These are phyloP conservation scores for Pinctada fucata DNA, from an alignment of 2,888 invertebrate genomes.

Conservation along the genomic window DNA sequence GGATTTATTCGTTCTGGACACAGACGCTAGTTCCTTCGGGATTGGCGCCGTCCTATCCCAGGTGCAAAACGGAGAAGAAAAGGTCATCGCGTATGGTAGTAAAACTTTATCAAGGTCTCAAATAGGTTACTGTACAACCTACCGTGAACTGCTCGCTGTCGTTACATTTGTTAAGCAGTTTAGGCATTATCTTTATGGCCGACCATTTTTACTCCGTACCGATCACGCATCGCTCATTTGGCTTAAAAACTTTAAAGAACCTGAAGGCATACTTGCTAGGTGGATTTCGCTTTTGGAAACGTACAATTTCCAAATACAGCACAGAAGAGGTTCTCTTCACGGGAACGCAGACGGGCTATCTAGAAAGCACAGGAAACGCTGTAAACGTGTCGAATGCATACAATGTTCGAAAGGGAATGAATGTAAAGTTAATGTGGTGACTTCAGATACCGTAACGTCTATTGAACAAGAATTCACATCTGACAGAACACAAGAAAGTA, in stretches of 20 bases:
- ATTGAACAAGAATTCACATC: too few species aligned
- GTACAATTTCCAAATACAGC: conserved; percentile 13
- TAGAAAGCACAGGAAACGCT: background rate
- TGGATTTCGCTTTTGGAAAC: conserved; percentile 41
- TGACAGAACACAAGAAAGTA: background rate
- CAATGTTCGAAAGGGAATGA: background rate
- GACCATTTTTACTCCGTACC: conserved; percentile 45
- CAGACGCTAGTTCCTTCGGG: conserved; percentile 11
- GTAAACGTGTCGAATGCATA: background rate
- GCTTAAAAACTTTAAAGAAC: conserved; percentile 46
- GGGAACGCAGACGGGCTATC: conserved; percentile 7
- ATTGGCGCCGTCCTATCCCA: background rate
- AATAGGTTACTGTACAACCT: too few species aligned
- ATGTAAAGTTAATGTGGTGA: background rate
- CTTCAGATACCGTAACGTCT: background rate
- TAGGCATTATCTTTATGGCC: conserved; percentile 47
- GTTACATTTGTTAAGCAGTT: conserved; percentile 46
- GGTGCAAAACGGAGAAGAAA: conserved; percentile 35
- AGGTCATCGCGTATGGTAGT: too few species aligned
- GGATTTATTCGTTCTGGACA: conserved; percentile 24
- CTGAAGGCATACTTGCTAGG: conserved; percentile 39
- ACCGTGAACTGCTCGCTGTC: conserved; percentile 13
- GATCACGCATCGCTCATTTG: conserved; percentile 49
- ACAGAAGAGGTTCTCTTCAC: conserved; percentile 8
- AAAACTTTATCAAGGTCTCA: too few species aligned